Percentiles rank a stretch among this genome's conserved stretches.
These are phyloP conservation scores for Conus ventricosus DNA, from an alignment of 1,140 invertebrate species.

Conservation along the genomic window DNA sequence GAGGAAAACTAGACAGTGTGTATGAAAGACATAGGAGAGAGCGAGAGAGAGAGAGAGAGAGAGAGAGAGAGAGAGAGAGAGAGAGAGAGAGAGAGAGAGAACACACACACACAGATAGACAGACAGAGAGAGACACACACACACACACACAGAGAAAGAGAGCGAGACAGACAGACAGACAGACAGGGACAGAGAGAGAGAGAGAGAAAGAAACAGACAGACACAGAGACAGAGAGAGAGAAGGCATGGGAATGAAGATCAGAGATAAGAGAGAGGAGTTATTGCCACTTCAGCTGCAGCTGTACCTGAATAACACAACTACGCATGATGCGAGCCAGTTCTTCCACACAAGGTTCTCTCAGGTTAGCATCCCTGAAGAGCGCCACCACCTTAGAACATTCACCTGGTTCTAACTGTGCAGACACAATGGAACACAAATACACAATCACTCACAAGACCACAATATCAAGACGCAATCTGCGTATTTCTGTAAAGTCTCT, in stretches of 20 bases:
- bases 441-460: background rate
- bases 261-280: background rate
- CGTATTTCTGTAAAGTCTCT: too few relatives aligned
- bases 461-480: background rate
- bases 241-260: background rate
- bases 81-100: too few relatives aligned
- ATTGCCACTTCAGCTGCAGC: background rate
- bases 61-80: too few relatives aligned
- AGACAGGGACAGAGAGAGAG: background rate
- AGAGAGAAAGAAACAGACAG: background rate
- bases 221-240: background rate
- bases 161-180: background rate
- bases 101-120: background rate
- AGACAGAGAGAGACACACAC: background rate
- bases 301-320: constrained; percentile 59
- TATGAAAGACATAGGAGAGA: too few relatives aligned
- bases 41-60: too few relatives aligned
- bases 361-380: constrained; percentile 64
- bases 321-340: constrained; percentile 64
- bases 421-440: background rate
- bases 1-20: too few relatives aligned
- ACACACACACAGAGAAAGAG: background rate
- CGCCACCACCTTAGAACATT: constrained; percentile 65
- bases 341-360: constrained; percentile 54
- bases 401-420: constrained; percentile 39